These are phyloP conservation scores for Leistus spinibarbis DNA, from an alignment of 2,888 invertebrate genomes.

Conservation along the genomic window DNA sequence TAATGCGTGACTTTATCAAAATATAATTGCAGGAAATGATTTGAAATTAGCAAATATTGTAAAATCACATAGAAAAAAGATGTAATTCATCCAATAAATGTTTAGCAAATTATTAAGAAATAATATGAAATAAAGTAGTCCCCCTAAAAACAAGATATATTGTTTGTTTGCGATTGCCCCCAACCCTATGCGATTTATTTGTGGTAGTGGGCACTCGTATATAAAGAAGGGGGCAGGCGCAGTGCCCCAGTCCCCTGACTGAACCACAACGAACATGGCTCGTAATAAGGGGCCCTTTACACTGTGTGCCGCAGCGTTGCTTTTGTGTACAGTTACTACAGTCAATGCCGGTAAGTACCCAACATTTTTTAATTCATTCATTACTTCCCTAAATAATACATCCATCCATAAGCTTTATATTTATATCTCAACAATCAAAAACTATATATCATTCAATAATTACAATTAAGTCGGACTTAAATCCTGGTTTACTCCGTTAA, in stretches of 20 bases:
- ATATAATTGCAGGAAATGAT: neutral
- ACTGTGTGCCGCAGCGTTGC: conserved; percentile 13
- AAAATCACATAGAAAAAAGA: no score
- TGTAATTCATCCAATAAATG: no score
- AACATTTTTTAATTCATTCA: neutral
- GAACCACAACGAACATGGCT: conserved; percentile 5
- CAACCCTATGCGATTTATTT: neutral
- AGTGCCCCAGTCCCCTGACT: conserved; percentile 9
- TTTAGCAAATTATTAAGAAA: no score
- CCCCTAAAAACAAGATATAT: neutral
- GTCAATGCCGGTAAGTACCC: neutral
- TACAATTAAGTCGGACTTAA: no score
- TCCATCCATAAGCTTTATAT: no score
- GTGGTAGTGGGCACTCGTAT: neutral
- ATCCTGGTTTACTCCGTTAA: no score
- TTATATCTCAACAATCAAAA: no score
- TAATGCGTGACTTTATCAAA: neutral
- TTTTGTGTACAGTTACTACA: conserved; percentile 15
- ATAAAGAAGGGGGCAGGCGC: neutral
- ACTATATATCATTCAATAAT: no score
- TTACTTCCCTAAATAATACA: no score
- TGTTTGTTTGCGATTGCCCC: neutral
- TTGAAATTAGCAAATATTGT: neutral
- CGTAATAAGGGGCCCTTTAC: conserved; percentile 13
- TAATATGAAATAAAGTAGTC: neutral